Conservation (phyloP, 2,113 vertebrate genomes). For the Nycticebus coucang region DNA sequence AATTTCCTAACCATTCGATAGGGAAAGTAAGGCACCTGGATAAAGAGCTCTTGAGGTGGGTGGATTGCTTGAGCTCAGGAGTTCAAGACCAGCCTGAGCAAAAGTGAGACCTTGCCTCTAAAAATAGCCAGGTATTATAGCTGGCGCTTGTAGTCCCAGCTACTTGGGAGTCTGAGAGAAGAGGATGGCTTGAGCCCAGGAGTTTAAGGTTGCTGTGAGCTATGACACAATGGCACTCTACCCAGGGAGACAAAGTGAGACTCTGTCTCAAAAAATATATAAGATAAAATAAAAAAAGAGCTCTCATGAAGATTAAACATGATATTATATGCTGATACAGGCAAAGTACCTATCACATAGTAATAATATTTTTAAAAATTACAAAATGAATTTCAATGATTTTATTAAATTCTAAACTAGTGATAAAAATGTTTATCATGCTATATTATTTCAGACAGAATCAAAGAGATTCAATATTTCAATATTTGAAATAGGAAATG, state of each 20-base stretch:
- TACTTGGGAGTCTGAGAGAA: no score
- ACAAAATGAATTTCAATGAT: neutral
- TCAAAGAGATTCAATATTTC: neutral
- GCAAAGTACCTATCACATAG: neutral
- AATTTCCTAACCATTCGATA: neutral
- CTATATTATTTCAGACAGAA: neutral
- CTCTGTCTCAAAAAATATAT: no score
- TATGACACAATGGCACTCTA: no score
- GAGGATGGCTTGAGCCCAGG: no score
- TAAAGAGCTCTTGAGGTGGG: neutral
- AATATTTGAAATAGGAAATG: constrained; percentile 9
- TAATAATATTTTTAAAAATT: neutral
- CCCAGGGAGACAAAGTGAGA: no score
- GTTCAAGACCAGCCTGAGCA: no score
- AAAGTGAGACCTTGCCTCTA: no score
- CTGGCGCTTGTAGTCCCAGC: no score
- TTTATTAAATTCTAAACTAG: constrained; percentile 25
- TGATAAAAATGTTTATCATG: neutral
- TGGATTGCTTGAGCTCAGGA: no score
- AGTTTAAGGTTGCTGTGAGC: no score
- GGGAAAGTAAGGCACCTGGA: neutral
- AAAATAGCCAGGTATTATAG: no score
- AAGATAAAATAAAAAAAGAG: no score
- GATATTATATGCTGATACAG: neutral
- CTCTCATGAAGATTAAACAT: neutral